Percentiles rank a stretch among this genome's conserved stretches.
Evolutionary conservation across 2,888 invertebrate genomes (phyloP).

Genomic region (Luperina nickerlii): DNA sequence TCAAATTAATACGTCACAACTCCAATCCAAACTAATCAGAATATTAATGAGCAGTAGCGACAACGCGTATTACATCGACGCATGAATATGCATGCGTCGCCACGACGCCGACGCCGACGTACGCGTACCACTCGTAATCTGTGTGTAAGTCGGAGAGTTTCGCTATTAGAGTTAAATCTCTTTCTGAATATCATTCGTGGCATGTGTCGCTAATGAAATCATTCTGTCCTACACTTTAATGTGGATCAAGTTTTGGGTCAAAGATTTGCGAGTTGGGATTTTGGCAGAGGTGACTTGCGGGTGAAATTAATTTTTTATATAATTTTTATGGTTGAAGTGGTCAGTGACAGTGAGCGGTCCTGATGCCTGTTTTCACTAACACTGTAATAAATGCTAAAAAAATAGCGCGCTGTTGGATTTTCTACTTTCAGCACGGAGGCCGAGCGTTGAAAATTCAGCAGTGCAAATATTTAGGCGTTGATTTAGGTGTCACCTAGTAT

Average conservation of each 20-base stretch:
- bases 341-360: no score
- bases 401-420: no score
- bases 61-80: slow-evolving; percentile 71
- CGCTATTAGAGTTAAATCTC: slow-evolving; percentile 72
- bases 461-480: neutral
- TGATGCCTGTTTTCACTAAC: no score
- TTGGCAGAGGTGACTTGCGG: slow-evolving; percentile 34
- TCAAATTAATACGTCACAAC: slow-evolving; percentile 56
- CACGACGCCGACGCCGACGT: slow-evolving; percentile 61
- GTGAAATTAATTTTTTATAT: neutral
- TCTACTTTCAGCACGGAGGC: no score
- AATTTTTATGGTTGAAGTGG: no score
- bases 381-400: no score
- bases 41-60: slow-evolving; percentile 73
- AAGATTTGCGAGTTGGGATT: slow-evolving; percentile 47
- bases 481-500: neutral
- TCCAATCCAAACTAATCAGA: slow-evolving; percentile 71
- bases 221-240: slow-evolving; percentile 69
- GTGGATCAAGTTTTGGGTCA: slow-evolving; percentile 68
- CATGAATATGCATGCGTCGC: slow-evolving; percentile 76
- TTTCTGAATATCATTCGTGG: slow-evolving; percentile 73
- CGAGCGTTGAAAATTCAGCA: neutral
- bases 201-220: slow-evolving; percentile 77
- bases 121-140: slow-evolving; percentile 67
- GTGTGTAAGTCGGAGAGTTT: slow-evolving; percentile 67